Base-by-base conservation (phyloP, 2,797 vertebrate genomes). In the Setipinna tenuifilis region DNA sequence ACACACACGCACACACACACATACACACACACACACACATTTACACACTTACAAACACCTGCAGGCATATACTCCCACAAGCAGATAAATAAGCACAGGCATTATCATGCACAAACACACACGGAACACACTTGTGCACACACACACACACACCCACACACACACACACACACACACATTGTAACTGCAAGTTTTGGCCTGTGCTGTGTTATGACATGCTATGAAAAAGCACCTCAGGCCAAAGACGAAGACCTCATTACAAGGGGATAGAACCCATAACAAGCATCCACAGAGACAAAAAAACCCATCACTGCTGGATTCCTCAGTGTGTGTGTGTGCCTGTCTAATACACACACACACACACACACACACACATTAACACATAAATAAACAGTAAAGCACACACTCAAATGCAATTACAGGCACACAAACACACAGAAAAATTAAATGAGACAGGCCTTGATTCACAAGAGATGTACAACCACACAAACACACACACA, bases 191-290 rank as follows among this genome's bases (percentile, higher is more conserved):
- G 57, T 83, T 68, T 81, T 81, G 84, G 88, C 89, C 89, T 84
- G 85, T 85, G 89, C 90, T 89, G 91, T 90, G 87, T 94, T 94
- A 93, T 95, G 92, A 93, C 92, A 92, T 89, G 88, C 91, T 93
- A 93, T 91, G 86, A 86, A 90, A 87, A 86, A 90, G 89, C 91
- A 89, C 86, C 88, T 92, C 92, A 90, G 91, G 89, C 91, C 94
- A 94, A 35, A 92, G 90, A 85, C 81, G 89, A 89, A 84, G 87
- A 85, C 89, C 91, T 92, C 91, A 94, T 94, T 94, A 94, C 89
- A 87, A 91, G 90, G 88, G 91, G 90, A 91, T 88, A 87, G 88
- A 88, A 83, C 84, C 86, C 89, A 93, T 95, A 95, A 94, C 90
- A 88, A 94, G 93, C 82, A 87, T 84, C 86, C 83, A 82, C 82